Conservation (phyloP, 2,113 vertebrate species). For the Pygoscelis adeliae region DNA sequence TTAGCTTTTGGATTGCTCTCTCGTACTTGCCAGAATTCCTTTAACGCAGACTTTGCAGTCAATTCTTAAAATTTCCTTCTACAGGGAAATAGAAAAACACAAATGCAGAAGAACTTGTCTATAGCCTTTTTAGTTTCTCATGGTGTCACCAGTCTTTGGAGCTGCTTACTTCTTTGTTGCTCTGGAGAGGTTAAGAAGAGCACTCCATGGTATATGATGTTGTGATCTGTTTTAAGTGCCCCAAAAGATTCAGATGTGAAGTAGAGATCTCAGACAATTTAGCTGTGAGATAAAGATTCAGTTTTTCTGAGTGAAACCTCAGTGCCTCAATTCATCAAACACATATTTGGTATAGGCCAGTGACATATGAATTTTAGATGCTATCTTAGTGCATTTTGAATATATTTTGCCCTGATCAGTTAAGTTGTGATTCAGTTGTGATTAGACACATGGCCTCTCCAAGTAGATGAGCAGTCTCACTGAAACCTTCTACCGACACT, state of each 20-base stretch:
- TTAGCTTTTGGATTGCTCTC: neutral
- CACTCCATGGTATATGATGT: neutral
- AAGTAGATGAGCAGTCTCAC: neutral
- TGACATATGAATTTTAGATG: neutral
- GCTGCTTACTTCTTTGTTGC: neutral
- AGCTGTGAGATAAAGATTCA: neutral
- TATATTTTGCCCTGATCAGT: neutral
- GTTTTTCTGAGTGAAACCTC: neutral
- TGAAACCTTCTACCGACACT: neutral
- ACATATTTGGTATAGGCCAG: neutral
- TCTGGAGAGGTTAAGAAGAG: neutral
- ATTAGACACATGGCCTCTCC: neutral
- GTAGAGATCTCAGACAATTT: neutral
- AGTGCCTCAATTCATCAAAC: neutral
- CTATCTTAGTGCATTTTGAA: neutral
- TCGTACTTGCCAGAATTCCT: neutral
- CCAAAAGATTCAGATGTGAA: neutral
- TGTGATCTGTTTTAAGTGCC: neutral
- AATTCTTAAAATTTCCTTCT: neutral
- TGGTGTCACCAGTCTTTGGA: neutral
- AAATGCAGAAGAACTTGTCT: neutral
- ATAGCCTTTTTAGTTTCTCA: neutral
- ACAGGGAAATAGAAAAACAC: neutral
- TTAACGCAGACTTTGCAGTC: neutral
- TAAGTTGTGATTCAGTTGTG: neutral